These are phyloP conservation scores for Proteles cristata DNA, from an alignment of 2,113 vertebrate genomes.

Conservation along the genomic window DNA sequence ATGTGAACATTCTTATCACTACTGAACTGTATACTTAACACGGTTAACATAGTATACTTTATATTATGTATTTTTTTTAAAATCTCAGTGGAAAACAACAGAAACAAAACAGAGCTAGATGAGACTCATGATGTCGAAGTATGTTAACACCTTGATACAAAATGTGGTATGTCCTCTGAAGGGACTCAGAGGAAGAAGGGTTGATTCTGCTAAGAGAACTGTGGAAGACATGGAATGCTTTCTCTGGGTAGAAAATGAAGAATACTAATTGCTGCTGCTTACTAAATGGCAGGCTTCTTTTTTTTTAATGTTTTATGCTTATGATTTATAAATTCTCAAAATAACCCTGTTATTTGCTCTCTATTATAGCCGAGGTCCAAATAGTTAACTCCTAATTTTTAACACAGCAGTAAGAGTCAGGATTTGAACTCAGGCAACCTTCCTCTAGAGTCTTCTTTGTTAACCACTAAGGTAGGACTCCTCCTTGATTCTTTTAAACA, in stretches of 20 bases:
- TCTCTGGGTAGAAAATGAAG: not conserved
- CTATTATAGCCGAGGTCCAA: not conserved
- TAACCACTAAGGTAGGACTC: not conserved
- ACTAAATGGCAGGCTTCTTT: not conserved
- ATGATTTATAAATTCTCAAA: not conserved
- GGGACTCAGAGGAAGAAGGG: not conserved
- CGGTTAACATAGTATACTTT: not conserved
- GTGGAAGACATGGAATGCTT: not conserved
- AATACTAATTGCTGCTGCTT: not conserved
- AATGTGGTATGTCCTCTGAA: not conserved
- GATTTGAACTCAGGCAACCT: not conserved
- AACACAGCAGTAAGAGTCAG: not conserved
- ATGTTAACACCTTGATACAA: not conserved
- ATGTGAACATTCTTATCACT: not conserved
- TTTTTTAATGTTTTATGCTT: not conserved
- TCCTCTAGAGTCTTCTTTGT: not conserved
- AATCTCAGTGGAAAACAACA: not conserved
- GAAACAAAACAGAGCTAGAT: not conserved
- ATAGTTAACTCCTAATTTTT: not conserved
- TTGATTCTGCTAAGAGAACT: not conserved
- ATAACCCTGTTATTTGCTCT: not conserved
- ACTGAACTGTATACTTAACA: not conserved
- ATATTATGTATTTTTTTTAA: not conserved
- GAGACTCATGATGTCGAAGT: not conserved
- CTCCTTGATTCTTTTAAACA: not conserved